These are phyloP conservation scores for Aptenodytes patagonicus DNA, from an alignment of 2,113 vertebrate species.

Conservation along the genomic window DNA sequence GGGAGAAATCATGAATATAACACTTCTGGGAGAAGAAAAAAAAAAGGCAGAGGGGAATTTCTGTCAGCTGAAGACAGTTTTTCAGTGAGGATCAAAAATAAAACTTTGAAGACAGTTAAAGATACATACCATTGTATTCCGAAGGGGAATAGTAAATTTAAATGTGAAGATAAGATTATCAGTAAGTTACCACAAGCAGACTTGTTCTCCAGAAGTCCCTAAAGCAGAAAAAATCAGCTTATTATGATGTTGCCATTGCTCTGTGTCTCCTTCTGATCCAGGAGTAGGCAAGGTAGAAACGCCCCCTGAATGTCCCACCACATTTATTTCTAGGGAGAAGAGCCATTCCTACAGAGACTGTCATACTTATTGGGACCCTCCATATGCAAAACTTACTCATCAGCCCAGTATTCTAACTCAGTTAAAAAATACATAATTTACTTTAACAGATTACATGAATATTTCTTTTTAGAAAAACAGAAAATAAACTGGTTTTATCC, in stretches of 20 bases:
- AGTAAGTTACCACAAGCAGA: background rate
- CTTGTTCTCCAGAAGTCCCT: background rate
- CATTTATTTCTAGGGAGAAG: background rate
- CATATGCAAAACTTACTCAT: background rate
- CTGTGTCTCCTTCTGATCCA: background rate
- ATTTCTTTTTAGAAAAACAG: background rate
- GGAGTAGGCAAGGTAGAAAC: rapidly evolving
- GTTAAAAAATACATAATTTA: background rate
- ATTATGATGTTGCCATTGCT: background rate
- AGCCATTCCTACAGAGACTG: background rate
- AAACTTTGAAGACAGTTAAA: background rate
- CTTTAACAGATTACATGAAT: background rate
- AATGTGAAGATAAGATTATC: background rate
- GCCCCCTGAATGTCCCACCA: background rate
- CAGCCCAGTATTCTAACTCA: background rate
- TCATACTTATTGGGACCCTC: background rate
- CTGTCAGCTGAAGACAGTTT: background rate
- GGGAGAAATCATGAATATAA: background rate
- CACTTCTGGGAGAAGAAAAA: background rate
- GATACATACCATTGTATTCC: background rate
- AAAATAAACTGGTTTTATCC: background rate
- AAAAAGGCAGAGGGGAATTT: background rate
- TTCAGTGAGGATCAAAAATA: background rate
- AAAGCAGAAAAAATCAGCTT: background rate
- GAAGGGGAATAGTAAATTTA: background rate